These are phyloP conservation scores for Pristionchus fissidentatus DNA, from an alignment of 2,888 invertebrate species.

Conservation along the genomic window DNA sequence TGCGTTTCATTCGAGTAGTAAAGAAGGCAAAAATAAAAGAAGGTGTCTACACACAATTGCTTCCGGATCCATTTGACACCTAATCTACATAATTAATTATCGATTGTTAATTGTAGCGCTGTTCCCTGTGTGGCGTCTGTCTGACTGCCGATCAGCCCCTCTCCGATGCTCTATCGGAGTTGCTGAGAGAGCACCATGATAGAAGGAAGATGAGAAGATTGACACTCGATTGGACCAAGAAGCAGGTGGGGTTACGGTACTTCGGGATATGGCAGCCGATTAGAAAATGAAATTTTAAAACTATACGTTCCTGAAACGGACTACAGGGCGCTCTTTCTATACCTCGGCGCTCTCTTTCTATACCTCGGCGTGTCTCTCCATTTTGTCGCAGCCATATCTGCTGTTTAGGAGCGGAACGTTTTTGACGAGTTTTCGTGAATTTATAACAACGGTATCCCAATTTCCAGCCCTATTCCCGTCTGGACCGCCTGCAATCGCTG, in stretches of 20 bases:
- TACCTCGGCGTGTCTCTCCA: too few relatives aligned
- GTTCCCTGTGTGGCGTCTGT: slow-evolving; percentile 87
- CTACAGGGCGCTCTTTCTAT: background rate
- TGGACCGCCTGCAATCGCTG: slow-evolving; percentile 84
- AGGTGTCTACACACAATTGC: too few relatives aligned
- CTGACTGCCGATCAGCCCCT: slow-evolving; percentile 80
- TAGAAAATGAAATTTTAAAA: background rate
- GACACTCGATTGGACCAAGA: slow-evolving; percentile 78
- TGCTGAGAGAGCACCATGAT: slow-evolving; percentile 87
- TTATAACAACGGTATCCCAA: too few relatives aligned
- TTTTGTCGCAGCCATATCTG: too few relatives aligned
- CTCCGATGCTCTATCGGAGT: slow-evolving; percentile 81
- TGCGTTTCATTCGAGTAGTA: too few relatives aligned
- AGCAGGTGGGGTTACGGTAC: background rate
- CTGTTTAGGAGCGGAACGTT: too few relatives aligned
- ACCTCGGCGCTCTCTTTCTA: too few relatives aligned
- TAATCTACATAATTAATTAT: too few relatives aligned
- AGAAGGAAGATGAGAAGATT: slow-evolving; percentile 85
- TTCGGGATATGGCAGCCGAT: background rate
- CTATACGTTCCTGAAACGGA: background rate
- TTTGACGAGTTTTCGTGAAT: too few relatives aligned
- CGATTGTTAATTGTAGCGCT: slow-evolving; percentile 78
- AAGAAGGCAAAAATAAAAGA: too few relatives aligned
- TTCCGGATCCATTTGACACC: too few relatives aligned
- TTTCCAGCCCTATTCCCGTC: slow-evolving; percentile 74